Percentiles rank a stretch among this genome's conserved stretches.
Conservation (phyloP, 2,797 vertebrate species). For the Novumbra hubbsi region DNA sequence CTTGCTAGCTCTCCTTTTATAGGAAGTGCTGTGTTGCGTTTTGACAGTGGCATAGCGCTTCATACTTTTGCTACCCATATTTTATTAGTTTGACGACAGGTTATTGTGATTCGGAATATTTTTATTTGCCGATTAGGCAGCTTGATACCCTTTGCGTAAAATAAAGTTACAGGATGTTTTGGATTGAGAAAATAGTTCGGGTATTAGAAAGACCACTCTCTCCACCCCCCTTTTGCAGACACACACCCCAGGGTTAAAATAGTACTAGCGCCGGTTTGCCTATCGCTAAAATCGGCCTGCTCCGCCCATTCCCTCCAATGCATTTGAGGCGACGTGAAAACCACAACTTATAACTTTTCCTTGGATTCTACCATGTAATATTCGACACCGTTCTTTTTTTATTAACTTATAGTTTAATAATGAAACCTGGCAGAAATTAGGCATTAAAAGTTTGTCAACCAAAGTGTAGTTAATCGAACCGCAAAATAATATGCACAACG, state of each 20-base stretch:
- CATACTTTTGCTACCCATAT: conserved; percentile 34
- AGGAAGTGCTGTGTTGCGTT: conserved; percentile 51
- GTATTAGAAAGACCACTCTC: conserved; percentile 30
- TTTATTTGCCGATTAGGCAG: conserved; percentile 28
- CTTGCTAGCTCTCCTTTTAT: conserved; percentile 53
- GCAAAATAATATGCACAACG: no score
- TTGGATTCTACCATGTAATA: background rate
- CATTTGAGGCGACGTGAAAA: conserved; percentile 51
- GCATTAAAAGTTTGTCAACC: background rate
- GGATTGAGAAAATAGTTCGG: conserved; percentile 65
- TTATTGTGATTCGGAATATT: background rate
- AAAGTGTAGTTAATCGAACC: no score
- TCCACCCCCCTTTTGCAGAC: conserved; percentile 31
- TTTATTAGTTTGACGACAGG: conserved; percentile 16
- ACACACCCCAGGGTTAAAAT: conserved; percentile 59
- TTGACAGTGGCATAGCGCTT: conserved; percentile 31
- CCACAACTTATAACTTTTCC: conserved; percentile 26
- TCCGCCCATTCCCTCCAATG: conserved; percentile 54
- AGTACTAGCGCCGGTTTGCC: conserved; percentile 60
- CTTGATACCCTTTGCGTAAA: conserved; percentile 27
- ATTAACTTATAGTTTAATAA: background rate
- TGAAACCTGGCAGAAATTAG: background rate
- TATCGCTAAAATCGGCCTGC: conserved; percentile 69
- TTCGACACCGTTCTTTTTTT: background rate
- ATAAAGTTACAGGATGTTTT: conserved; percentile 72